These are phyloP conservation scores for Brachionichthys hirsutus DNA, from an alignment of 2,113 vertebrate genomes.

Conservation along the genomic window DNA sequence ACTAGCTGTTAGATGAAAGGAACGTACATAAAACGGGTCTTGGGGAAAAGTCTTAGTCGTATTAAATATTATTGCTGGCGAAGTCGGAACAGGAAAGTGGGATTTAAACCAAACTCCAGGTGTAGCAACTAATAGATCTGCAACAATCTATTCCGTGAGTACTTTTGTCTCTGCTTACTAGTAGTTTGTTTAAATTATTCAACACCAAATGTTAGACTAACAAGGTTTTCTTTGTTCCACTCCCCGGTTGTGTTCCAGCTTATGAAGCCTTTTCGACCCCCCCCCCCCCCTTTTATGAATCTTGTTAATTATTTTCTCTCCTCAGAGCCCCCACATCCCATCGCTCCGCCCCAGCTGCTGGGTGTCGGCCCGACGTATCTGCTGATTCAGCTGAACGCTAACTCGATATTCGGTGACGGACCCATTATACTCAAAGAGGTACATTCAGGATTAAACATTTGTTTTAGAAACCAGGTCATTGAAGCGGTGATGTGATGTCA, in stretches of 20 bases:
- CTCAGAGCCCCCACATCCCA: constrained; percentile 93
- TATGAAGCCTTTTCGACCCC: neutral
- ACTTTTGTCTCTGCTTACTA: neutral
- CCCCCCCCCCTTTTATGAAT: constrained; percentile 21
- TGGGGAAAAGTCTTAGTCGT: neutral
- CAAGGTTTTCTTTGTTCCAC: neutral
- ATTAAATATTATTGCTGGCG: too few relatives aligned
- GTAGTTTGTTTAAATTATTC: neutral
- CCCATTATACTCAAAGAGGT: constrained; percentile 95
- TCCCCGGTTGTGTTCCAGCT: neutral
- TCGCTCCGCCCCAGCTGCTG: constrained; percentile 94
- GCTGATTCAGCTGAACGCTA: constrained; percentile 96
- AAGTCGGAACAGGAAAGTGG: neutral
- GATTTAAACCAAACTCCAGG: neutral
- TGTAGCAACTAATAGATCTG: too few relatives aligned
- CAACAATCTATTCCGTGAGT: neutral
- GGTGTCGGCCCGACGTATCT: constrained; percentile 94
- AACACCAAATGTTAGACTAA: constrained; percentile 3
- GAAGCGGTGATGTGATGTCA: too few relatives aligned
- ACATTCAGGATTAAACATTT: constrained; percentile 2
- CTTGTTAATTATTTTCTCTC: constrained; percentile 36
- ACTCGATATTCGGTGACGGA: constrained; percentile 97
- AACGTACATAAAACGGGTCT: neutral
- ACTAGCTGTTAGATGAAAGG: constrained; percentile 17
- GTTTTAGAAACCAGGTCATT: too few relatives aligned